Evolutionary conservation across 2,888 invertebrate genomes (phyloP).

Genomic region (Drosophila anceps): DNA sequence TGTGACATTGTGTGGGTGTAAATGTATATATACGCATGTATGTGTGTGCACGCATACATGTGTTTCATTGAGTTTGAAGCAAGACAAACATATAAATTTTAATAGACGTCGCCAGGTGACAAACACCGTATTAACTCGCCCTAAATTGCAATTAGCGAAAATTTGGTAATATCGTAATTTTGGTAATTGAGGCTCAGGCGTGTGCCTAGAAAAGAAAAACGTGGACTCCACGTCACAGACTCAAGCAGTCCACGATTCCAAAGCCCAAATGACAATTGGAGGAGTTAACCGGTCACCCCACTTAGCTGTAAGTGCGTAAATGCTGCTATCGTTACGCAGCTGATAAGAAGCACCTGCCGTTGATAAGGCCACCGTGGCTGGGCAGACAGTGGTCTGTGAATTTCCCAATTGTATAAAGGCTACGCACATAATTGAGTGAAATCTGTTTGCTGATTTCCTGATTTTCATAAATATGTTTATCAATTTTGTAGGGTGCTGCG

Average conservation of each 20-base stretch:
- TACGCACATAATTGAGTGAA: slow-evolving; percentile 21
- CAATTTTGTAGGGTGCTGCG: slow-evolving; percentile 17
- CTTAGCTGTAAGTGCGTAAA: neutral
- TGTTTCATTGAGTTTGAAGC: slow-evolving; percentile 49
- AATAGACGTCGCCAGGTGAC: slow-evolving; percentile 71
- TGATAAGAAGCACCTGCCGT: slow-evolving; percentile 30
- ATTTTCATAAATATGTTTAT: slow-evolving; percentile 19
- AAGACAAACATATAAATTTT: slow-evolving; percentile 76
- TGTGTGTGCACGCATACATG: slow-evolving; percentile 15
- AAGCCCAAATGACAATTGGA: neutral
- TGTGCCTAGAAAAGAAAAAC: neutral
- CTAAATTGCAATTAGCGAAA: slow-evolving; percentile 74
- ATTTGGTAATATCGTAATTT: slow-evolving; percentile 57
- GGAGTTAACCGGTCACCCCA: neutral
- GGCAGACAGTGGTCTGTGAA: slow-evolving; percentile 1
- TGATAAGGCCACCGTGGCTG: slow-evolving; percentile 12
- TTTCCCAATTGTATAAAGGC: slow-evolving; percentile 19
- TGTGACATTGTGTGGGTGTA: slow-evolving; percentile 9
- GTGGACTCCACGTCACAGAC: neutral
- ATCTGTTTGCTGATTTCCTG: slow-evolving; percentile 3
- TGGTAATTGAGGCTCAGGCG: slow-evolving; percentile 51
- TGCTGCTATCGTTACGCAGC: slow-evolving; percentile 20
- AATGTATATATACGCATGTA: neutral
- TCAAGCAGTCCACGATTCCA: no score
- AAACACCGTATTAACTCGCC: slow-evolving; percentile 67